Percentiles rank a stretch among this genome's conserved stretches.
Conservation (phyloP, 2,888 invertebrate genomes). For the Drosophila borborema region DNA sequence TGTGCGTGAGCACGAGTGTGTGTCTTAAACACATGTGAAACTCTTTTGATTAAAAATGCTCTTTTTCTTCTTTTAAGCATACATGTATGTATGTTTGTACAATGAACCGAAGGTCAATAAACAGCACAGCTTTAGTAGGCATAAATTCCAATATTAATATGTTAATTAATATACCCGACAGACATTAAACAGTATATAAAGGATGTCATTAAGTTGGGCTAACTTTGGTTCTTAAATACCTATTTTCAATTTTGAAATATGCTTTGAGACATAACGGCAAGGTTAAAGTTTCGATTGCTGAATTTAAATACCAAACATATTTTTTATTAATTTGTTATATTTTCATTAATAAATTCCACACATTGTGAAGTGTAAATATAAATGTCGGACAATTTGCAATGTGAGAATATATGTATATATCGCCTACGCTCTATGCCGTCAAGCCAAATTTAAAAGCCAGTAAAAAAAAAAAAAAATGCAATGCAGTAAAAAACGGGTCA, state of each 20-base stretch:
- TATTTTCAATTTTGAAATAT: no score
- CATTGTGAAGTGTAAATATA: neutral
- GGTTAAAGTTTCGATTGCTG: neutral
- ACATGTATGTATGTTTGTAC: neutral
- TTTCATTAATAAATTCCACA: conserved; percentile 7
- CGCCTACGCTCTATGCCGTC: conserved; percentile 7
- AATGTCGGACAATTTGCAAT: neutral
- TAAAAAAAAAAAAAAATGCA: conserved; percentile 7
- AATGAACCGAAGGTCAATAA: conserved; percentile 7
- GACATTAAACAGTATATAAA: neutral
- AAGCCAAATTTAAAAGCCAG: conserved; percentile 25
- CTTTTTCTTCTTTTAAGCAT: neutral
- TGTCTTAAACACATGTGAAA: neutral
- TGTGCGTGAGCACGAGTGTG: neutral
- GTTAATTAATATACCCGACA: neutral
- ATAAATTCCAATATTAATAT: conserved; percentile 7
- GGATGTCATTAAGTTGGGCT: neutral
- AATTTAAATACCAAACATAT: neutral
- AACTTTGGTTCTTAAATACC: neutral
- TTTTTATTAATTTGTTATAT: neutral
- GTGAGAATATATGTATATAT: neutral
- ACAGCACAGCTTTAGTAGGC: neutral
- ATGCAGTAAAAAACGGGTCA: neutral
- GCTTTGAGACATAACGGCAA: no score
- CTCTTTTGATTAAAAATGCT: neutral